A percentile compares a stretch with the other conserved stretches of the same genome.
These are phyloP conservation scores for Esox niger DNA, from an alignment of 2,113 vertebrate genomes.

Conservation along the genomic window DNA sequence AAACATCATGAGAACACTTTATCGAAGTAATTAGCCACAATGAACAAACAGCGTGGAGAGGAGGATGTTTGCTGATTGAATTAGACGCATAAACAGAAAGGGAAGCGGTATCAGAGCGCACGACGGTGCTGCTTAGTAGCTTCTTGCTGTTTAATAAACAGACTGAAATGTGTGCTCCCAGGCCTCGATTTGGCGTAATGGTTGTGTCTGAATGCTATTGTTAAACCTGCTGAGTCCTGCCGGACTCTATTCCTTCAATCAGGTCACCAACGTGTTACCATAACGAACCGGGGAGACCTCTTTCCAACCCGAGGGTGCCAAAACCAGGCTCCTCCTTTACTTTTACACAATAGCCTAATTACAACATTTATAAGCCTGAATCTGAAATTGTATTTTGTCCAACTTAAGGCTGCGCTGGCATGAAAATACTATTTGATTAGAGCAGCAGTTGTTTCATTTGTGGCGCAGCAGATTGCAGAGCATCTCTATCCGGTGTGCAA, in stretches of 20 bases:
- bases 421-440: slow-evolving; percentile 78
- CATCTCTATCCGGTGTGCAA: slow-evolving; percentile 73
- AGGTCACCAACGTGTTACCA: background rate
- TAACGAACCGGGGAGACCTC: too few species aligned
- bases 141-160: slow-evolving; percentile 73
- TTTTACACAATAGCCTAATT: slow-evolving; percentile 74
- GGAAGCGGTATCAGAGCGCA: slow-evolving; percentile 71
- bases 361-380: slow-evolving; percentile 73
- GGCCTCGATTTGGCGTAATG: slow-evolving; percentile 71
- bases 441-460: slow-evolving; percentile 80
- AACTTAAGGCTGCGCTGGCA: slow-evolving; percentile 76
- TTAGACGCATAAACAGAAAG: slow-evolving; percentile 74
- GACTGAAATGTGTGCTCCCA: slow-evolving; percentile 67
- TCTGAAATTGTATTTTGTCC: slow-evolving; percentile 75
- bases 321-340: slow-evolving; percentile 38
- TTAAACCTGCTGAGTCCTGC: slow-evolving; percentile 48
- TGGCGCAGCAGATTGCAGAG: slow-evolving; percentile 75
- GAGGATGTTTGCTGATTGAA: slow-evolving; percentile 75
- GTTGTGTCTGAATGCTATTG: slow-evolving; percentile 40
- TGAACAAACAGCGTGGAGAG: slow-evolving; percentile 69
- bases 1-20: slow-evolving; percentile 77
- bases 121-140: slow-evolving; percentile 67
- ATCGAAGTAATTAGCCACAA: slow-evolving; percentile 74
- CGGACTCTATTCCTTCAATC: slow-evolving; percentile 55
- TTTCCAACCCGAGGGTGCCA: slow-evolving; percentile 16